Percentiles rank a stretch among this genome's conserved stretches.
Conservation (phyloP, 2,888 invertebrate genomes). For the Melipona beecheii region DNA sequence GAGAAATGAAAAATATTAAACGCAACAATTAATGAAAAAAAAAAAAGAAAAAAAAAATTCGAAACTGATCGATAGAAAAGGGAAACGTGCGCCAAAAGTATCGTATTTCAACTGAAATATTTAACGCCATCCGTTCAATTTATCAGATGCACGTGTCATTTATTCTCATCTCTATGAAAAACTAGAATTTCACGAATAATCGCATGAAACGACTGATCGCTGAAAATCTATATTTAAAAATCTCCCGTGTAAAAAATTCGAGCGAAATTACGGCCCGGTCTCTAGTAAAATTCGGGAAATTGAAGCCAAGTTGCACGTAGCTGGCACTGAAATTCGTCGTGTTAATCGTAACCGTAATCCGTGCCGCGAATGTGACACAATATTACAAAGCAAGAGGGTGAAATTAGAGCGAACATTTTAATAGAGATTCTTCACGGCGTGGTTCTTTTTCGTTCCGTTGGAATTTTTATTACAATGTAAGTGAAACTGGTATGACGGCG, state of each 20-base stretch:
- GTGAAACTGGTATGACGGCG: constrained; percentile 2
- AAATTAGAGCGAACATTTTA: neutral
- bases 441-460: neutral
- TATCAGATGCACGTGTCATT: neutral
- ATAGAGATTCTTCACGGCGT: neutral
- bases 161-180: neutral
- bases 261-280: no score
- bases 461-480: neutral
- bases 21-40: neutral
- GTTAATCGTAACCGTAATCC: no score
- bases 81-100: neutral
- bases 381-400: neutral
- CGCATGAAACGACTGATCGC: neutral
- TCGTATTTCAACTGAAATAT: neutral
- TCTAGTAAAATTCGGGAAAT: no score
- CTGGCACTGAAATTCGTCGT: no score
- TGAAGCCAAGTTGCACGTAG: no score
- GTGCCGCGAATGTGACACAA: no score
- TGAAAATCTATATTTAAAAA: no score
- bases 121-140: no score
- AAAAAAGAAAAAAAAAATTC: neutral
- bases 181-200: neutral
- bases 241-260: no score
- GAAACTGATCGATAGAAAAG: neutral
- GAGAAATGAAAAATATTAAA: neutral